These are phyloP conservation scores for Chymomyza fuscimana DNA, from an alignment of 2,888 invertebrate species.

Conservation along the genomic window DNA sequence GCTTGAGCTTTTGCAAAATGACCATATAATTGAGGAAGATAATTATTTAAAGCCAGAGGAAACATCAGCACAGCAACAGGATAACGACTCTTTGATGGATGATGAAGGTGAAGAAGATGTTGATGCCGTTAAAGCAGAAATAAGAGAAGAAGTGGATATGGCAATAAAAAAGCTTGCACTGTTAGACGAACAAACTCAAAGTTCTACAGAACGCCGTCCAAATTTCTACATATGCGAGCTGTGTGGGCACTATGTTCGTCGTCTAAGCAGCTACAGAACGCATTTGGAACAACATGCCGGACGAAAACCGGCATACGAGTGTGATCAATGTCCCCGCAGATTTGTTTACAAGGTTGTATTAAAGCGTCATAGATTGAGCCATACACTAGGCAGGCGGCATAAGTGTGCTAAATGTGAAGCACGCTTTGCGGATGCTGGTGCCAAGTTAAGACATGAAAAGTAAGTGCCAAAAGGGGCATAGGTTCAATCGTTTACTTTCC, in stretches of 20 bases:
- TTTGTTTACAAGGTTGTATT: neutral
- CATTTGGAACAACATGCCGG: slow-evolving; percentile 5
- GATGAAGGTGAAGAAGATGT: neutral
- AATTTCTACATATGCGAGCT: slow-evolving; percentile 14
- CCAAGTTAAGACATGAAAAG: slow-evolving; percentile 54
- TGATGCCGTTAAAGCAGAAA: neutral
- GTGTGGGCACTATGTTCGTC: slow-evolving; percentile 4
- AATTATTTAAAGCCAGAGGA: neutral
- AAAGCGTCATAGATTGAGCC: slow-evolving; percentile 15
- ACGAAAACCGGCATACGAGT: neutral
- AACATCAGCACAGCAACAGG: neutral
- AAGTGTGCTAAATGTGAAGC: slow-evolving; percentile 57
- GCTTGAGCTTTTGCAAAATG: slow-evolving; percentile 23
- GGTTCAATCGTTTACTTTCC: too few species aligned
- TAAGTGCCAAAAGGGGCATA: slow-evolving; percentile 21
- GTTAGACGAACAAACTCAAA: neutral
- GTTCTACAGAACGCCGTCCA: neutral
- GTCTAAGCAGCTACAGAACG: neutral
- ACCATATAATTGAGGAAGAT: neutral
- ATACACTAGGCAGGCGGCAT: slow-evolving; percentile 38
- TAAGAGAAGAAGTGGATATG: neutral
- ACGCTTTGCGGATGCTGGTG: slow-evolving; percentile 37
- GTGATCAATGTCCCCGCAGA: neutral
- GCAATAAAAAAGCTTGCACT: neutral
- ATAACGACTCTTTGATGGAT: neutral